Base-by-base conservation (phyloP, 2,113 vertebrate species). In the Gasterosteus aculeatus region DNA sequence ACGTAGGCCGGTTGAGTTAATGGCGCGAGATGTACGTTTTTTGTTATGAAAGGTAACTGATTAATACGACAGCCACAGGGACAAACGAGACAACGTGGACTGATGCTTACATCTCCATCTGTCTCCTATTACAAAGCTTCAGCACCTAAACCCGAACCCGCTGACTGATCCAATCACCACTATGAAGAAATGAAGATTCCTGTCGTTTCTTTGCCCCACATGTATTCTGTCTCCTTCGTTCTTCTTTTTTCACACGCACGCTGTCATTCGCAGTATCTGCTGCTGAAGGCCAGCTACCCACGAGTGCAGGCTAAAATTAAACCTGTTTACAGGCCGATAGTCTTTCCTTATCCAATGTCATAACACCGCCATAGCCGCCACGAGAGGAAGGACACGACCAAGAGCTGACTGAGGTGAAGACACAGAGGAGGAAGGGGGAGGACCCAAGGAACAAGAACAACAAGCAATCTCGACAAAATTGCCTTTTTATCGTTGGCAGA, bases 311-410 rank as follows among this genome's bases (percentile, higher is more conserved):
- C 85, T 90, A 85, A 89, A 91, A 87, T 89, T 90, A 90, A 85
- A 80, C 75, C 72, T 84, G 87, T 89, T 92, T 91, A 91, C 85
- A 81, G 69, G 78, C 76, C 41, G 88, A 87, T 87, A 85, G 78
- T 77, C 75, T 80, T 85, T 82, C 87, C 76, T 77, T 81, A 88
- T 89, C 82, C 60, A 35, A 77, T 87, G 88, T 88, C 88, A 91
- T 84, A 89, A 91, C 87, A 88, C 65, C 61, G 83, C 39, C 70
- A 39, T 7, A 29, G 64, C 62, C 39, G 44, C 72, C 67, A 86
- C 10, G 39, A 77, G 71, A 12, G 62, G 69, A 72, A 83, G 83
- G 80, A 85, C 76, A 56, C 6, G 60, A 51, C 58, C 73, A 66
- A 44, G 77, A 69, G 70, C 63, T 42, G 64, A 59, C 46, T 66